Percentiles rank a stretch among this genome's conserved stretches.
These are phyloP conservation scores for Enteromius paludinosus DNA, from an alignment of 2,797 vertebrate genomes.

Conservation along the genomic window DNA sequence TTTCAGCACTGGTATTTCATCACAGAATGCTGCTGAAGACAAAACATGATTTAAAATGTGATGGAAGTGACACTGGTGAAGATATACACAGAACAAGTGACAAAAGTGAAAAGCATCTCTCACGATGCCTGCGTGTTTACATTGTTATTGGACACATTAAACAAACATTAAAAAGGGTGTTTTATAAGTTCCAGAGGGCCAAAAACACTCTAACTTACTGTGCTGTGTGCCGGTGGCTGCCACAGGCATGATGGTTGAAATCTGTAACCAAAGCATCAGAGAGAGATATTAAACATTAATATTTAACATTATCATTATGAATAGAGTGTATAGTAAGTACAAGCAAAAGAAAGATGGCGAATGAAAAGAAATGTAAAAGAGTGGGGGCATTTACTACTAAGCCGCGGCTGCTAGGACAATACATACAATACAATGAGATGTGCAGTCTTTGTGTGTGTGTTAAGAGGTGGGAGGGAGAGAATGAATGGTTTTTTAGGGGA, in stretches of 20 bases:
- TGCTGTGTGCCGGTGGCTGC: constrained; percentile 56
- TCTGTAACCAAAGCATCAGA: constrained; percentile 31
- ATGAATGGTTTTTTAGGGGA: not conserved
- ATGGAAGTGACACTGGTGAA: not conserved
- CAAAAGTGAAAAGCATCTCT: not conserved
- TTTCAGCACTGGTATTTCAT: not conserved
- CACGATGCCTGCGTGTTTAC: not conserved
- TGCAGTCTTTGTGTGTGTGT: constrained; percentile 26
- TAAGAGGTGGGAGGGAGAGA: not conserved
- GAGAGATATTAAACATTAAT: constrained; percentile 25
- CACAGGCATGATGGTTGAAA: constrained; percentile 58
- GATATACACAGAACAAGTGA: not conserved
- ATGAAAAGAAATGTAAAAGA: not conserved
- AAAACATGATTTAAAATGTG: not conserved
- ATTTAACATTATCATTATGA: not conserved
- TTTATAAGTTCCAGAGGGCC: not conserved
- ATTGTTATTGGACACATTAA: not conserved
- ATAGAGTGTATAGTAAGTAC: constrained; percentile 71
- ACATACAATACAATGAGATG: constrained; percentile 27
- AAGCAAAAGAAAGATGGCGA: not conserved
- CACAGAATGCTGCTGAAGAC: not conserved
- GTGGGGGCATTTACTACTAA: not conserved
- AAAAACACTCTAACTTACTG: constrained; percentile 42
- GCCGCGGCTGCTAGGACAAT: constrained; percentile 28
- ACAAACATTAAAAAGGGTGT: not conserved